phyloP scores from a whole-genome alignment of 2,888 invertebrate species.

The Cyclophora albipunctata region DNA sequence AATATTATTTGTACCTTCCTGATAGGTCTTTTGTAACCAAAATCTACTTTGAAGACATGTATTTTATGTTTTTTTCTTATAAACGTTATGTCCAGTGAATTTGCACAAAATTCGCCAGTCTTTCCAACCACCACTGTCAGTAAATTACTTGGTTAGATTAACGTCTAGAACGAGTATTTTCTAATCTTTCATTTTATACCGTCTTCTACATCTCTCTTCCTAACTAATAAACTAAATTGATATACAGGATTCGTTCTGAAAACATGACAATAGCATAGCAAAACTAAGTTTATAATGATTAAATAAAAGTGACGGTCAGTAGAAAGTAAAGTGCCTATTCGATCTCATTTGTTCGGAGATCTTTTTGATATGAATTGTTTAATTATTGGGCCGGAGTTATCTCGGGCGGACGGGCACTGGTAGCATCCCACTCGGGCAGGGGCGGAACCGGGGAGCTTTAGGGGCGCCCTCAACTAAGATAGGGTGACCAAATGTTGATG shows the following conservation, averaged over 20 bases:
- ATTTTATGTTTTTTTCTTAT: too few relatives aligned
- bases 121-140: background rate
- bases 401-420: too few relatives aligned
- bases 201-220: background rate
- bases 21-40: too few relatives aligned
- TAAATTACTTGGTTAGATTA: conserved; percentile 8
- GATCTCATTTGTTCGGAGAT: conserved; percentile 18
- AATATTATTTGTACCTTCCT: too few relatives aligned
- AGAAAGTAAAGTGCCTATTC: conserved; percentile 18
- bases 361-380: conserved; percentile 20
- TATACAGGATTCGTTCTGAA: conserved; percentile 12
- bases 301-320: conserved; percentile 17
- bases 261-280: conserved; percentile 19
- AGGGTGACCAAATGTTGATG: too few relatives aligned
- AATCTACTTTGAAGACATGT: too few relatives aligned
- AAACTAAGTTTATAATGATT: conserved; percentile 12
- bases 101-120: too few relatives aligned
- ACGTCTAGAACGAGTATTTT: conserved; percentile 9
- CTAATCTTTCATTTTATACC: background rate
- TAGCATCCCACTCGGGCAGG: background rate
- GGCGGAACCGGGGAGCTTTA: too few relatives aligned
- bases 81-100: too few relatives aligned
- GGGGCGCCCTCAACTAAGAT: too few relatives aligned
- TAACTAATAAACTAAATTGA: background rate
- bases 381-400: conserved; percentile 5